phyloP scores from a whole-genome alignment of 2,113 vertebrate genomes.

The Arvicanthis niloticus region DNA sequence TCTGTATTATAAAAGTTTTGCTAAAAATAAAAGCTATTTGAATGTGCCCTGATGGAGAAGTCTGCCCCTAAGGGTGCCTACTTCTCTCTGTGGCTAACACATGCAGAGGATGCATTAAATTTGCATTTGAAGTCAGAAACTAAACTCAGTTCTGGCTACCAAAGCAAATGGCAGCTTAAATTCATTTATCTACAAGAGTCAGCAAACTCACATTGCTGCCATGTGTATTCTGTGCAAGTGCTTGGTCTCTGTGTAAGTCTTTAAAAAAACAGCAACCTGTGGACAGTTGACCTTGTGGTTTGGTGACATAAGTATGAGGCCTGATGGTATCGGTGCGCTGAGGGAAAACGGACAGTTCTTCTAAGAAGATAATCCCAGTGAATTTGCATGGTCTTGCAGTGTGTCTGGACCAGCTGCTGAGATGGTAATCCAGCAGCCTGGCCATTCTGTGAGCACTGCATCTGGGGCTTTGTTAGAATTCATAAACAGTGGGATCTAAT shows the following conservation, averaged over 20 bases:
- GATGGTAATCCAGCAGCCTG: neutral
- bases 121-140: neutral
- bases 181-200: neutral
- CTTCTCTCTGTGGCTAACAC: neutral
- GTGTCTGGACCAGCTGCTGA: neutral
- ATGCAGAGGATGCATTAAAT: neutral
- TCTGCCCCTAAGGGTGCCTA: neutral
- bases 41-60: neutral
- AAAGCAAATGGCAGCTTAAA: neutral
- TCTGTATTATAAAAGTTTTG: neutral
- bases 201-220: neutral
- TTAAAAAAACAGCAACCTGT: neutral
- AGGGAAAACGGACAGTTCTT: neutral
- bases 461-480: conserved; percentile 1
- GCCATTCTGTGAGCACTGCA: neutral
- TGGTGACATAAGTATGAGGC: neutral
- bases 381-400: neutral
- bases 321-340: neutral
- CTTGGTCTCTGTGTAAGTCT: neutral
- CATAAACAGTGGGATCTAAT: neutral
- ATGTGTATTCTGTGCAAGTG: neutral
- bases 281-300: neutral
- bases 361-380: neutral
- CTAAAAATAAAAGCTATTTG: neutral
- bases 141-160: neutral